phyloP scores from a whole-genome alignment of 2,113 vertebrate species.

The Ochotona curzoniae region DNA sequence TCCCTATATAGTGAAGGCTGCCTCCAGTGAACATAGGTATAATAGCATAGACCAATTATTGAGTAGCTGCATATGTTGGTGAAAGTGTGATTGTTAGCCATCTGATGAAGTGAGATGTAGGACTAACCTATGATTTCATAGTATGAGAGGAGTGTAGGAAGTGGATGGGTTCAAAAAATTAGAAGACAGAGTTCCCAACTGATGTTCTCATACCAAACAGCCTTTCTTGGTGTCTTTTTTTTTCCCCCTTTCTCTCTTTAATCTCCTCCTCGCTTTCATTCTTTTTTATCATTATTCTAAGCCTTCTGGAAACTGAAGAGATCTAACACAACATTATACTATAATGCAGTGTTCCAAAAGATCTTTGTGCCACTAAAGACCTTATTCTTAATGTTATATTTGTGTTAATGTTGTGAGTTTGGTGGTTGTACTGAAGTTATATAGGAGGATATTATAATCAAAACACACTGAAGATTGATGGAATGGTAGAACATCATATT shows the following conservation, averaged over 20 bases:
- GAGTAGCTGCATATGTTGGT: neutral
- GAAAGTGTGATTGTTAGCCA: neutral
- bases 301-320: neutral
- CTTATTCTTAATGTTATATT: neutral
- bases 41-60: neutral
- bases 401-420: neutral
- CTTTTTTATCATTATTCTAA: neutral
- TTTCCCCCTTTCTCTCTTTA: neutral
- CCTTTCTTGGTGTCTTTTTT: neutral
- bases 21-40: neutral
- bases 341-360: neutral
- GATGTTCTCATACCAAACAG: neutral
- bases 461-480: neutral
- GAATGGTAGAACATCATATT: neutral
- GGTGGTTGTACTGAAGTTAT: neutral
- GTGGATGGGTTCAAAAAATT: neutral
- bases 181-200: neutral
- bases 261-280: neutral
- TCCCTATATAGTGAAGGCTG: neutral
- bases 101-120: neutral
- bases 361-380: neutral
- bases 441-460: neutral
- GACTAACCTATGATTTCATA: neutral
- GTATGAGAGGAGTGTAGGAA: neutral
- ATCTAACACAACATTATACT: neutral